phyloP scores from a whole-genome alignment of 2,797 vertebrate genomes.

The Leuciscus waleckii region DNA sequence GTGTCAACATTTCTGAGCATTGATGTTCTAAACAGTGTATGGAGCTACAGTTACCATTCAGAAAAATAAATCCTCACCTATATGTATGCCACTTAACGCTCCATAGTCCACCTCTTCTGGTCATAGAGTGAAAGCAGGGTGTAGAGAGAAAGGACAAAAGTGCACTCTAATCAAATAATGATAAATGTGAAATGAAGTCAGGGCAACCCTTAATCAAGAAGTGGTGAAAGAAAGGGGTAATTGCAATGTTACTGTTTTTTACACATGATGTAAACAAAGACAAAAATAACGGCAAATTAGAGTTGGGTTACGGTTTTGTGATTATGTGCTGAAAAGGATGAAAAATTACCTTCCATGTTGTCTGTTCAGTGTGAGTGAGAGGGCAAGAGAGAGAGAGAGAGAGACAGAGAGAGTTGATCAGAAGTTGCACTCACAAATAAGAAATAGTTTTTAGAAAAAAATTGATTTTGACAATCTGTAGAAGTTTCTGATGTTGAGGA shows the following conservation, averaged over 20 bases:
- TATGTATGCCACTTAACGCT: slow-evolving; percentile 54
- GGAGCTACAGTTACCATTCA: not conserved
- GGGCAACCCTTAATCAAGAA: slow-evolving; percentile 16
- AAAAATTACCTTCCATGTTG: slow-evolving; percentile 46
- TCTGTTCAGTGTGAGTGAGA: slow-evolving; percentile 43
- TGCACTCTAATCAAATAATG: slow-evolving; percentile 24
- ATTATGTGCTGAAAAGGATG: slow-evolving; percentile 23
- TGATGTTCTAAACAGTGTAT: not conserved
- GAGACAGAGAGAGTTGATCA: not conserved
- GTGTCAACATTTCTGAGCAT: not conserved
- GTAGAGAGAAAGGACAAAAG: slow-evolving; percentile 7
- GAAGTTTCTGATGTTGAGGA: not conserved
- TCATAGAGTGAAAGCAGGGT: not conserved
- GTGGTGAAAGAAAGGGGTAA: slow-evolving; percentile 13
- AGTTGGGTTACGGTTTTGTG: slow-evolving; percentile 1
- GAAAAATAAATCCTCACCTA: slow-evolving; percentile 47
- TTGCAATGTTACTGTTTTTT: slow-evolving; percentile 42
- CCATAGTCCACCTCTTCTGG: slow-evolving; percentile 52
- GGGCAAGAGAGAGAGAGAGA: slow-evolving; percentile 2
- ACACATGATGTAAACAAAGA: slow-evolving; percentile 34
- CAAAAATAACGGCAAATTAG: slow-evolving; percentile 25
- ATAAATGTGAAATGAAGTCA: slow-evolving; percentile 6
- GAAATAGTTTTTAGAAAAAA: not conserved
- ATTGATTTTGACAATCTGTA: not conserved
- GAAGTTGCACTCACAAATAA: not conserved